Evolutionary conservation across 2,113 vertebrate genomes (phyloP).

Genomic region (Rhinolophus ferrumequinum): DNA sequence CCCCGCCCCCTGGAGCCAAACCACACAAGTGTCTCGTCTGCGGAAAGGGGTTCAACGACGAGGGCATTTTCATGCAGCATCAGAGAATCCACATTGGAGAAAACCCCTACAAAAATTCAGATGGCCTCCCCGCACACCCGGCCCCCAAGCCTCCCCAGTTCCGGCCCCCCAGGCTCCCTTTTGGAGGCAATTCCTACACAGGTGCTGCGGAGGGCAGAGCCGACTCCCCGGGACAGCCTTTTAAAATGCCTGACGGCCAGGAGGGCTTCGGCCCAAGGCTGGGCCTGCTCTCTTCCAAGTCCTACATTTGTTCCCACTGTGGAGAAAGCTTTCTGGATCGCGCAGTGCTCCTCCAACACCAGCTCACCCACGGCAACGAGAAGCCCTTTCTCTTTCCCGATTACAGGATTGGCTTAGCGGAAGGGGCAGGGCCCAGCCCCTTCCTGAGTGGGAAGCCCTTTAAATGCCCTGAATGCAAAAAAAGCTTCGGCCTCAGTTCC

Average conservation of each 20-base stretch:
- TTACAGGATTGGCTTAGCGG: slow-evolving; percentile 64
- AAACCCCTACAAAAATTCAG: slow-evolving; percentile 78
- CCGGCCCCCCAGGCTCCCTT: slow-evolving; percentile 68
- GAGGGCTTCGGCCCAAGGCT: slow-evolving; percentile 75
- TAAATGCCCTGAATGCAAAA: slow-evolving; percentile 80
- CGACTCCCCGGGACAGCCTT: slow-evolving; percentile 64
- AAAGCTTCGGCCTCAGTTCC: slow-evolving; percentile 80
- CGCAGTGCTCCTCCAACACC: slow-evolving; percentile 74
- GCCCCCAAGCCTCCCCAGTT: slow-evolving; percentile 64
- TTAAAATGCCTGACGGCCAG: slow-evolving; percentile 77
- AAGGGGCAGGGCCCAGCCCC: slow-evolving; percentile 70
- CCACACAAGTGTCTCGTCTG: slow-evolving; percentile 82
- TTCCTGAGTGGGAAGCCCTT: slow-evolving; percentile 78
- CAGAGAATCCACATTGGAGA: slow-evolving; percentile 77
- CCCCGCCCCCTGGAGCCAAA: slow-evolving; percentile 74
- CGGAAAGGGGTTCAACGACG: slow-evolving; percentile 78
- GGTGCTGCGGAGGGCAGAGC: slow-evolving; percentile 67
- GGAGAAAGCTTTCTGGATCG: slow-evolving; percentile 82
- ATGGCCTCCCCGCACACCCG: slow-evolving; percentile 40
- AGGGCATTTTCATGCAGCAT: slow-evolving; percentile 78
- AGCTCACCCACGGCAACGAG: slow-evolving; percentile 76
- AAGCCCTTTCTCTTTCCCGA: slow-evolving; percentile 70
- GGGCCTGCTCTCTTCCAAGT: slow-evolving; percentile 72
- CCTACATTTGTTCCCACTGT: slow-evolving; percentile 80
- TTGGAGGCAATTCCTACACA: slow-evolving; percentile 72